These are phyloP conservation scores for Epinotia bilunana DNA, from an alignment of 2,888 invertebrate genomes.

Conservation along the genomic window DNA sequence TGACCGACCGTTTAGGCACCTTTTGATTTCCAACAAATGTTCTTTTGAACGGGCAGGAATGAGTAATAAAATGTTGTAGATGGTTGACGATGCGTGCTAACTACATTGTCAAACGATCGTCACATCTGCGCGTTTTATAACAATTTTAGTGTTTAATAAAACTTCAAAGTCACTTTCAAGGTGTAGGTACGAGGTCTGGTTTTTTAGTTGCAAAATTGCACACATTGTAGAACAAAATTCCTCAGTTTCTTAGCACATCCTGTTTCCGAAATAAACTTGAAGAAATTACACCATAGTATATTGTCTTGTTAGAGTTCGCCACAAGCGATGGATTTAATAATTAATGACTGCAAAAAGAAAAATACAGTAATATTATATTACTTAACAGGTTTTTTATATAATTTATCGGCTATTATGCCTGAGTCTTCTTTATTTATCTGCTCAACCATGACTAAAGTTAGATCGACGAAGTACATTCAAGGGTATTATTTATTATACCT, in stretches of 20 bases:
- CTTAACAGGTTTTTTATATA: too few relatives aligned
- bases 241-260: background rate
- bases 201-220: background rate
- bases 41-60: conserved; percentile 52
- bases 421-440: too few relatives aligned
- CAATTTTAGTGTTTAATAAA: conserved; percentile 17
- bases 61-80: conserved; percentile 30
- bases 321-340: too few relatives aligned
- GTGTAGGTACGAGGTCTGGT: background rate
- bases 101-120: conserved; percentile 26
- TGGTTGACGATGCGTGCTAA: conserved; percentile 31
- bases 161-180: conserved; percentile 12
- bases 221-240: background rate
- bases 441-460: too few relatives aligned
- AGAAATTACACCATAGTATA: too few relatives aligned
- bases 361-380: too few relatives aligned
- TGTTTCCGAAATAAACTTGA: too few relatives aligned
- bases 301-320: too few relatives aligned
- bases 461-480: too few relatives aligned
- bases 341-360: too few relatives aligned
- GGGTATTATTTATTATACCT: too few relatives aligned
- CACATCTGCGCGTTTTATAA: conserved; percentile 30
- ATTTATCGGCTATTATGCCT: too few relatives aligned
- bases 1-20: conserved; percentile 61
- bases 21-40: conserved; percentile 59